Percentiles rank a stretch among this genome's conserved stretches.
Conservation (phyloP, 2,888 invertebrate genomes). For the Serripes groenlandicus region DNA sequence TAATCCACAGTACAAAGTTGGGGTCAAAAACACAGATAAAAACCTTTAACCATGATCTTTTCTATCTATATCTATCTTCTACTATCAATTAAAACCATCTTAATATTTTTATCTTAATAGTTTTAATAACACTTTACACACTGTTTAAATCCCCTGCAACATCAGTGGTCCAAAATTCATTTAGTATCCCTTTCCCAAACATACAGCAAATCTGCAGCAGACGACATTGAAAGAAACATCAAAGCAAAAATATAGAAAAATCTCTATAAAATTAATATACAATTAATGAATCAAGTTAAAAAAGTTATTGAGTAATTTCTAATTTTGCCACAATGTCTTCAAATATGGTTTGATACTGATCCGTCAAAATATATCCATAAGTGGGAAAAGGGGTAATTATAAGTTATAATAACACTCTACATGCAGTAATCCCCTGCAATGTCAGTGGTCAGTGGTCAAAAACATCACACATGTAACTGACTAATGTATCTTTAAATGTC, state of each 20-base stretch:
- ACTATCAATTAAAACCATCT: conserved; percentile 25
- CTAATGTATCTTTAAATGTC: too few relatives aligned
- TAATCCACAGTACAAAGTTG: conserved; percentile 3
- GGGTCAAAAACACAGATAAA: conserved; percentile 20
- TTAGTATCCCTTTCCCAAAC: not conserved
- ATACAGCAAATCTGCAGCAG: too few relatives aligned
- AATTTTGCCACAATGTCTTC: too few relatives aligned
- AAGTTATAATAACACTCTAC: conserved; percentile 23
- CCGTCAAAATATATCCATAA: too few relatives aligned
- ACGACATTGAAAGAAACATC: too few relatives aligned
- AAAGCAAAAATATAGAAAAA: too few relatives aligned
- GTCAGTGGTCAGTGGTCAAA: not conserved
- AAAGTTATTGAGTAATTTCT: too few relatives aligned
- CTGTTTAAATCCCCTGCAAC: not conserved
- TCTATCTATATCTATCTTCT: not conserved
- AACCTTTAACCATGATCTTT: conserved; percentile 20
- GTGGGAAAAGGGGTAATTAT: too few relatives aligned
- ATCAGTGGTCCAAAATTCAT: not conserved
- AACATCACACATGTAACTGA: not conserved
- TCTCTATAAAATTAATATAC: too few relatives aligned
- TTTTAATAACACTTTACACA: conserved; percentile 20
- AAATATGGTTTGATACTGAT: too few relatives aligned
- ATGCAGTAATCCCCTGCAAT: not conserved
- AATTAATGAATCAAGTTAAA: too few relatives aligned
- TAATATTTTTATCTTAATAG: conserved; percentile 24